Evolutionary conservation across 2,113 vertebrate genomes (phyloP).

Genomic region (Pedionomus torquatus): DNA sequence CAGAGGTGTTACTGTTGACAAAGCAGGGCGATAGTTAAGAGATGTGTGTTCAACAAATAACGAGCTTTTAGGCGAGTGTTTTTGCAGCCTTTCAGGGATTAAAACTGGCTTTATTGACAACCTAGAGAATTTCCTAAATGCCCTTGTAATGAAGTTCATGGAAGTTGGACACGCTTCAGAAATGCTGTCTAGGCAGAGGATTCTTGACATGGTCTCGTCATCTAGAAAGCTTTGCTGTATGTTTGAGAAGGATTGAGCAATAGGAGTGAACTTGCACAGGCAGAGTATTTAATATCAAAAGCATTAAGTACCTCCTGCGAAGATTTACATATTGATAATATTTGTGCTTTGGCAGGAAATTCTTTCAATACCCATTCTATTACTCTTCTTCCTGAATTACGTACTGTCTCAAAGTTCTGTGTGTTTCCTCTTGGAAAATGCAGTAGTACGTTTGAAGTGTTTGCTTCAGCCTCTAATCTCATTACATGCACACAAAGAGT

Average conservation of each 20-base stretch:
- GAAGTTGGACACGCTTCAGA: neutral
- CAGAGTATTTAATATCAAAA: conserved; percentile 54
- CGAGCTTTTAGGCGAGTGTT: neutral
- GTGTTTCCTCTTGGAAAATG: neutral
- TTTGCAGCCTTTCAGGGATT: neutral
- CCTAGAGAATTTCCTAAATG: neutral
- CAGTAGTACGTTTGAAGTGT: neutral
- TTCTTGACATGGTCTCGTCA: conserved; percentile 12
- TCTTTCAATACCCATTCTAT: conserved; percentile 62
- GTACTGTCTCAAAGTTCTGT: conserved; percentile 6
- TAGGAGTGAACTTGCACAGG: conserved; percentile 26
- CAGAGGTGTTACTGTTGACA: neutral
- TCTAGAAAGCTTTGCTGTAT: neutral
- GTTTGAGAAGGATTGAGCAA: conserved; percentile 34
- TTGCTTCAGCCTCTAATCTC: neutral
- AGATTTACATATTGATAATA: conserved; percentile 67
- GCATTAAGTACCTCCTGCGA: conserved; percentile 55
- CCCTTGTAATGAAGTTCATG: neutral
- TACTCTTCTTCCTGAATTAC: conserved; percentile 63
- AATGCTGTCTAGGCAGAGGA: neutral
- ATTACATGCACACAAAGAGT: neutral
- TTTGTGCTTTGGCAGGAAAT: conserved; percentile 65
- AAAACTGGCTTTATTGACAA: neutral
- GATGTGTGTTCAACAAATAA: neutral
- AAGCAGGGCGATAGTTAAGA: neutral